A percentile compares a stretch with the other conserved stretches of the same genome.
phyloP scores from a whole-genome alignment of 2,888 invertebrate genomes.

The Ophion slaviceki region DNA sequence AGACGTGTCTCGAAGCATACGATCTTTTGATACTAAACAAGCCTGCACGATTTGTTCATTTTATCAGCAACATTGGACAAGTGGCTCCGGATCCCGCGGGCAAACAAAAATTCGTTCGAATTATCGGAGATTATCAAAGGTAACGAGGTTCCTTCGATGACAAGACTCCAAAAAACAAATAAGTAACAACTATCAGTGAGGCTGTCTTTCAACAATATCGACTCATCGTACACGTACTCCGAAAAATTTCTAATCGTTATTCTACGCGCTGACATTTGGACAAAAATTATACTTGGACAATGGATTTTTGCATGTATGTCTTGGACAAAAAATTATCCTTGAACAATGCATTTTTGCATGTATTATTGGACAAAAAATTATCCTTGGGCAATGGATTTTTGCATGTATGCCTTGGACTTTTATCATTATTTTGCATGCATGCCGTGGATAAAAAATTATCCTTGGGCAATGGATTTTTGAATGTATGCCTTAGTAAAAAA shows the following conservation, averaged over 20 bases:
- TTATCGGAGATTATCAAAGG: neutral
- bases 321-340: too few relatives aligned
- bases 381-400: too few relatives aligned
- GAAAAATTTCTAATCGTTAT: neutral
- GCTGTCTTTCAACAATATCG: too few relatives aligned
- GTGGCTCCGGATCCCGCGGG: neutral
- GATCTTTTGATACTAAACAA: constrained; percentile 17
- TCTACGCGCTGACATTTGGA: neutral
- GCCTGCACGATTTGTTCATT: constrained; percentile 13
- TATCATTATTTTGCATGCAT: too few relatives aligned
- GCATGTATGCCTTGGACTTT: too few relatives aligned
- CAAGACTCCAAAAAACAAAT: neutral
- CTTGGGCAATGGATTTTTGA: too few relatives aligned
- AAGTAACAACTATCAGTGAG: neutral
- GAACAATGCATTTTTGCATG: too few relatives aligned
- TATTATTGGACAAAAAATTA: too few relatives aligned
- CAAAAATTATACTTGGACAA: neutral
- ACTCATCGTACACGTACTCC: neutral
- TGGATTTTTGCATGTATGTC: too few relatives aligned
- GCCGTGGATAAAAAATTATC: too few relatives aligned
- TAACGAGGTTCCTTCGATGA: neutral
- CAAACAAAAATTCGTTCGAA: neutral
- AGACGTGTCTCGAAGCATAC: constrained; percentile 27
- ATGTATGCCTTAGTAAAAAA: too few relatives aligned
- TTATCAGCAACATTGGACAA: neutral